Conservation (phyloP, 2,113 vertebrate genomes). For the Colistium nudipinnis region DNA sequence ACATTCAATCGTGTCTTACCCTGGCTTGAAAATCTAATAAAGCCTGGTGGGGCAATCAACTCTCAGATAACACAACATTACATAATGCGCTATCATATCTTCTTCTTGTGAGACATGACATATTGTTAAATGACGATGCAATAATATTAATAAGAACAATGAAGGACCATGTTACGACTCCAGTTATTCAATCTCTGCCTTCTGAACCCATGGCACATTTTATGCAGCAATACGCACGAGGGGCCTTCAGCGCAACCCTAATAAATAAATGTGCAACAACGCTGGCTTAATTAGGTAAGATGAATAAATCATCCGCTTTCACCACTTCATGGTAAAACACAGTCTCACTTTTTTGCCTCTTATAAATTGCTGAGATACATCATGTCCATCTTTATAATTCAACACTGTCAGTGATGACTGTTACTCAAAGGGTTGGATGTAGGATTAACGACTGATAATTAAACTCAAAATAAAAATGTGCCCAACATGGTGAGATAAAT, state of each 20-base stretch:
- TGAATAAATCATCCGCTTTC: conserved; percentile 19
- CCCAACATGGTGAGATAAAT: neutral
- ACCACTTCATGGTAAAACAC: neutral
- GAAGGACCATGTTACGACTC: conserved; percentile 10
- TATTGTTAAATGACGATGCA: conserved; percentile 48
- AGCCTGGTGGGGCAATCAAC: conserved; percentile 43
- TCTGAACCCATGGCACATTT: conserved; percentile 13
- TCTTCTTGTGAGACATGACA: conserved; percentile 20
- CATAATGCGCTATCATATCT: conserved; percentile 43
- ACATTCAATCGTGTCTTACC: conserved; percentile 56
- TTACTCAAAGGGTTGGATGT: neutral
- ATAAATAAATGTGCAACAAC: neutral
- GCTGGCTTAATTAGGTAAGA: conserved; percentile 20
- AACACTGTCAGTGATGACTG: neutral
- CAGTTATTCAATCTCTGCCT: conserved; percentile 17
- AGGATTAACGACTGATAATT: conserved; percentile 2
- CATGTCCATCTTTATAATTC: neutral
- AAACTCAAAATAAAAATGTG: neutral
- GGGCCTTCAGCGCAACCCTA: neutral
- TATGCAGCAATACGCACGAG: neutral
- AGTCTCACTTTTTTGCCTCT: neutral
- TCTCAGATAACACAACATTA: conserved; percentile 48
- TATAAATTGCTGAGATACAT: conserved; percentile 25
- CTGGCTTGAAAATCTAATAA: conserved; percentile 59
- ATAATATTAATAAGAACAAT: conserved; percentile 35